These are phyloP conservation scores for Metallyticus violacea DNA, from an alignment of 2,888 invertebrate genomes.

Conservation along the genomic window DNA sequence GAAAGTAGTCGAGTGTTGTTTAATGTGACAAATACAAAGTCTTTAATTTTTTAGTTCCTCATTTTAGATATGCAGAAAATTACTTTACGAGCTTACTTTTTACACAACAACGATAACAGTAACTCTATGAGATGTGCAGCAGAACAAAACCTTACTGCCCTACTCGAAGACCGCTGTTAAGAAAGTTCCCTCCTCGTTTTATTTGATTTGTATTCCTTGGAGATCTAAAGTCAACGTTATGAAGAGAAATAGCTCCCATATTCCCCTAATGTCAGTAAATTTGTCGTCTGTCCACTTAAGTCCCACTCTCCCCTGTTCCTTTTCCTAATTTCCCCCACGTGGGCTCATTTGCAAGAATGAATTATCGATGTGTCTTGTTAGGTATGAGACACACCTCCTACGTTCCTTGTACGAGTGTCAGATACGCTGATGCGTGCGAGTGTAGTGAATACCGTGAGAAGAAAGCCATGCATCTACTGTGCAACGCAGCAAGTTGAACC, in stretches of 20 bases:
- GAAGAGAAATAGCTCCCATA: conserved; percentile 15
- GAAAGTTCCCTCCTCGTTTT: neutral
- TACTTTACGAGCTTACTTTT: no score
- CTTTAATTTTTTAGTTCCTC: no score
- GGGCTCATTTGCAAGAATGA: neutral
- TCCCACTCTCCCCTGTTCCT: neutral
- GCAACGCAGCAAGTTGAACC: no score
- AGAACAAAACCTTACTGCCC: neutral
- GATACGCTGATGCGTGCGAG: no score
- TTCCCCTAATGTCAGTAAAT: conserved; percentile 23
- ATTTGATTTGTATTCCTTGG: neutral
- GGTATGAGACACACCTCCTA: neutral
- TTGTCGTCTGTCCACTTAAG: conserved; percentile 22
- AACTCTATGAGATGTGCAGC: no score
- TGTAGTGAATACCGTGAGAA: no score
- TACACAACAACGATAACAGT: no score
- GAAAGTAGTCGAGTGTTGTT: no score
- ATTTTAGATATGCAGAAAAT: no score
- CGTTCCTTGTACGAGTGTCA: no score
- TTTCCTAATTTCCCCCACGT: neutral
- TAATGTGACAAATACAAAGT: no score
- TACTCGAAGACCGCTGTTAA: neutral
- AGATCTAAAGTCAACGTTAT: neutral
- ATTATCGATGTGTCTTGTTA: neutral
- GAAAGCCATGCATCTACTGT: no score